Base-by-base conservation (phyloP, 2,888 invertebrate genomes). In the Morinoia aosen region DNA sequence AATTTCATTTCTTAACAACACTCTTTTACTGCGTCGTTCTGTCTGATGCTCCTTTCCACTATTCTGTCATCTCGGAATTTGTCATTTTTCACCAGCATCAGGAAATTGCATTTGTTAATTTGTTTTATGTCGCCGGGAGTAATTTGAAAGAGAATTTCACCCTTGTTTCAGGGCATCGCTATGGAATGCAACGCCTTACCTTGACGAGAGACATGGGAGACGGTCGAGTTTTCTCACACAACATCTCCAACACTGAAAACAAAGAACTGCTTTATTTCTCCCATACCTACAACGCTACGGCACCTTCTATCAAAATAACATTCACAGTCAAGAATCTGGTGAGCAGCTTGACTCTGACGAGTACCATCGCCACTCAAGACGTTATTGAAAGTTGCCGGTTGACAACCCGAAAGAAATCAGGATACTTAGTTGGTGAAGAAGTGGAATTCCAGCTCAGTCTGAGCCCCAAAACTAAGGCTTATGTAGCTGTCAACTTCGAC, bases 201-300 rank as follows among this genome's bases (percentile, higher is more conserved):
- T 25, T 93, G 56, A 48, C 25, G 3, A 56, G 64, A 7, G 95
- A 95, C 91, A 95, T 95, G 56, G 96, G 96, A 5, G 96, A 96
- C 58, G 90, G 90, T 14, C 33, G n/a, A 39, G 14, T n/a, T n/a
- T 58, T 58, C 58, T n/a, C 88, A 7, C 57, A 11, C 8, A 33
- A 39, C 48, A 14, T 25, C n/a, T 48, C 25, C 56, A 33, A 58
- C 40, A 48, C 91, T 39, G 7, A 40, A 33, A 56, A 95, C 90
- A 11, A 58, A 5, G 16, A 39, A 58, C 16, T 90, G 2, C 12
- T 25, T 0, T 48, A 57, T 11, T 39, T 48, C 16, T 48, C 91
- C 14, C 61, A 48, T 64, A 33, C 2, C 14, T 58, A 91, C 95
- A 40, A 58, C 16, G 58, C 58, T 25, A 4, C 40, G 16, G 57